These are phyloP conservation scores for Chrysotoxum bicinctum DNA, from an alignment of 2,888 invertebrate species.

Conservation along the genomic window DNA sequence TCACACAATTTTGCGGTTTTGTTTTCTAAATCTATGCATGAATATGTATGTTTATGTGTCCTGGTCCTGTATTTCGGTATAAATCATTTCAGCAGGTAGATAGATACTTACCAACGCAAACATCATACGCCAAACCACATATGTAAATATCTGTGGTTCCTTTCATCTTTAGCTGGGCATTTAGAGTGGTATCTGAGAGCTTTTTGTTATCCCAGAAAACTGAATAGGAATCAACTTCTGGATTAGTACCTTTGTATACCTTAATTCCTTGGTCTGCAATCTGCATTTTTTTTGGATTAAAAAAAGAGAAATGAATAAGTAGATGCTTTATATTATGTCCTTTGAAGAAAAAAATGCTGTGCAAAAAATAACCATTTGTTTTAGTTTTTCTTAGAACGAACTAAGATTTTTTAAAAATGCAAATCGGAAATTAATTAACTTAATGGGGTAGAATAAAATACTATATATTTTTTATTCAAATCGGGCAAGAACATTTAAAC, in stretches of 20 bases:
- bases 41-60: too few species aligned
- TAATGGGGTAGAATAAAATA: too few species aligned
- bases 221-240: slow-evolving; percentile 98
- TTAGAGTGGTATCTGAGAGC: slow-evolving; percentile 91
- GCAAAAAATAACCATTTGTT: background rate
- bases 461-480: too few species aligned
- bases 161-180: slow-evolving; percentile 89
- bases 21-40: slow-evolving; percentile 14
- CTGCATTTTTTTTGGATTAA: slow-evolving; percentile 78
- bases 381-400: too few species aligned
- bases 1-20: slow-evolving; percentile 5
- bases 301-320: background rate
- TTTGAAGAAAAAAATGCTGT: background rate
- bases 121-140: slow-evolving; percentile 97
- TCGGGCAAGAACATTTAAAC: too few species aligned
- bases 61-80: background rate
- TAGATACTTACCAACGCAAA: slow-evolving; percentile 89
- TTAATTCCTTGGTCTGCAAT: slow-evolving; percentile 89
- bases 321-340: background rate
- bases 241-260: slow-evolving; percentile 95
- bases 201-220: slow-evolving; percentile 99
- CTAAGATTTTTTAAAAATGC: too few species aligned
- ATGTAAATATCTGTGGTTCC: slow-evolving; percentile 95
- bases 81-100: background rate
- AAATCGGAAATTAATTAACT: too few species aligned